Base-by-base conservation (phyloP, 2,888 invertebrate genomes). In the Eretmocerus hayati region DNA sequence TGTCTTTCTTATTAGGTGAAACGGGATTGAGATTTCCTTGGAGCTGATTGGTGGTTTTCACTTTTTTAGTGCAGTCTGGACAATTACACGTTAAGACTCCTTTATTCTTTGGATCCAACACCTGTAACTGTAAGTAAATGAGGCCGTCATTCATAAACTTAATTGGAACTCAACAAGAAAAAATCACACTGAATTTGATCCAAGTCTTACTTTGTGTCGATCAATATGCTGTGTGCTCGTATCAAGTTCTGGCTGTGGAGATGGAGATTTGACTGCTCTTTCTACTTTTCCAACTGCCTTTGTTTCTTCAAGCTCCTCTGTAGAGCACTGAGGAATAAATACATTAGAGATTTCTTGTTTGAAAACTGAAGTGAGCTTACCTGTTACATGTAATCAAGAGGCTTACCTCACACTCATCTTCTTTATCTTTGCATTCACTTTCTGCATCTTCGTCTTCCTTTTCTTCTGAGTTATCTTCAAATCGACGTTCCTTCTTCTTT, bases 401-500 rank as follows among this genome's bases (percentile, higher is more conserved):
- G 33, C 53, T 48, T 47, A 53, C 53, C 19, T 53, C 40, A 32
- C 47, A 44, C 5, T 26, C n/a, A 18, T 35, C 21, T 36, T 36
- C 43, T 23, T 44, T n/a, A 9, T 44, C 22, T 41, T 19, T 31
- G 46, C 48, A 44, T 45, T 56, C 18, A 22, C 56, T 46, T 26
- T 75, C 75, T 55, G 74, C 70, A 61, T 73, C 74, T 42, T 69
- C 60, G 58, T 71, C 69, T 59, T 74, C 72, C 49, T 67, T 72
- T 26, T 72, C 72, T 36, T 73, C 71, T 48, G 71, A 9, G 11
- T 26, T 26, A 9, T 26, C 61, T 67, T 78, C 73, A 65, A 75
- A 65, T 63, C 76, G 62, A 59, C 77, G 75, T 72, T 81, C 81
- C 74, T 87, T 87, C 78, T 84, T 83, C 82, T 87, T 85, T 62